phyloP scores from a whole-genome alignment of 1,140 invertebrate genomes.

The Vanessa tameamea region DNA sequence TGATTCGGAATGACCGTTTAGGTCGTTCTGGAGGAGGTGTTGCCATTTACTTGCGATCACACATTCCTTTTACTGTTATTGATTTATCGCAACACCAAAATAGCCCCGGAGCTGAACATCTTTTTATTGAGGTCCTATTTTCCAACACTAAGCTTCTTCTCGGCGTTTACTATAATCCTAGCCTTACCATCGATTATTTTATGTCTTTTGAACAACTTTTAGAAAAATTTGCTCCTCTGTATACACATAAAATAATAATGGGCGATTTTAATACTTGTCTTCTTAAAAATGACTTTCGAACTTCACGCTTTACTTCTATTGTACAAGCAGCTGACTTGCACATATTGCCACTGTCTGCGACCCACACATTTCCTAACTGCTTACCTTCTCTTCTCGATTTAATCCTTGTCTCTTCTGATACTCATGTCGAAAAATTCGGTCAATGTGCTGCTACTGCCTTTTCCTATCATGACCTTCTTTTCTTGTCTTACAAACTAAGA shows the following conservation, averaged over 20 bases:
- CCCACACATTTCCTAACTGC: background rate
- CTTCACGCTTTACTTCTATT: background rate
- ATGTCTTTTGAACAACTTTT: background rate
- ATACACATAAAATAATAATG: background rate
- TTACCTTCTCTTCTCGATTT: constrained; percentile 3
- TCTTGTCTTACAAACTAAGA: constrained; percentile 8
- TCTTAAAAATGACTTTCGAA: background rate
- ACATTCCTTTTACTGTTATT: background rate
- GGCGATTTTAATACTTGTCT: background rate
- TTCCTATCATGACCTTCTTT: constrained; percentile 11
- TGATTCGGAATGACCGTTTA: background rate
- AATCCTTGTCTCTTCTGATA: background rate
- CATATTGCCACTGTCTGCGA: constrained; percentile 1
- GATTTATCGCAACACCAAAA: background rate
- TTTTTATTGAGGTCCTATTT: background rate
- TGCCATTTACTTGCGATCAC: background rate
- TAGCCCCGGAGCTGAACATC: background rate
- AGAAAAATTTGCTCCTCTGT: background rate
- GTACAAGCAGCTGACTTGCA: background rate
- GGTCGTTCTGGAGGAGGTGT: background rate
- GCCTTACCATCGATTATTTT: background rate
- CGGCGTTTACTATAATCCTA: background rate
- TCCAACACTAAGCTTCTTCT: background rate
- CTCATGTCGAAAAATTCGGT: constrained; percentile 13
- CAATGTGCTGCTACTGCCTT: background rate